These are phyloP conservation scores for Heterodera schachtii DNA, from an alignment of 1,140 invertebrate genomes.

Conservation along the genomic window DNA sequence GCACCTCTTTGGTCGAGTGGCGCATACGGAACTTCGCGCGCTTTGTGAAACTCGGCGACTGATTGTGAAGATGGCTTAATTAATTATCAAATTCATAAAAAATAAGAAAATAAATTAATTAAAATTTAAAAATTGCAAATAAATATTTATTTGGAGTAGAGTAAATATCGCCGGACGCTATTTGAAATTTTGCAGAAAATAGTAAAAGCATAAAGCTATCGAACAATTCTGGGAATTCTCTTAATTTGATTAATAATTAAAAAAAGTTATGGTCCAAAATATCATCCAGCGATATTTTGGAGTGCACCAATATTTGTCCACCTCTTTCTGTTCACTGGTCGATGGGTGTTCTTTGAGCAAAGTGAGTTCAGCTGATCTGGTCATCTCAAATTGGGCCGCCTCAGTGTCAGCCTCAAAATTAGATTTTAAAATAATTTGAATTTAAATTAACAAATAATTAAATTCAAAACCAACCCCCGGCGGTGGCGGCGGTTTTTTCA, in stretches of 20 bases:
- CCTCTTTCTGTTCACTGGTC: slow-evolving; percentile 17
- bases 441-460: background rate
- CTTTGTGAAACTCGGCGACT: slow-evolving; percentile 8
- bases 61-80: background rate
- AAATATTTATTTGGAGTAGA: background rate
- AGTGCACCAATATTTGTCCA: slow-evolving; percentile 11
- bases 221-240: no score
- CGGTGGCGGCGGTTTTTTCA: background rate
- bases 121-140: no score
- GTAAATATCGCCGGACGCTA: no score
- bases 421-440: background rate
- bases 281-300: no score
- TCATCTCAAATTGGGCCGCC: slow-evolving; percentile 50
- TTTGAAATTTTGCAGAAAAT: no score
- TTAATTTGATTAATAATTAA: no score
- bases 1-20: slow-evolving; percentile 19
- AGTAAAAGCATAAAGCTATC: no score
- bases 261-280: no score
- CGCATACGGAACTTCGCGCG: slow-evolving; percentile 21
- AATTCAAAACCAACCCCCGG: background rate
- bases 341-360: slow-evolving; percentile 33
- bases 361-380: slow-evolving; percentile 43
- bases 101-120: background rate
- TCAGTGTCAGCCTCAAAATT: slow-evolving; percentile 17
- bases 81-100: no score